A percentile compares a stretch with the other conserved stretches of the same genome.
Evolutionary conservation across 2,113 vertebrate species (phyloP).

Genomic region (Cygnus atratus): DNA sequence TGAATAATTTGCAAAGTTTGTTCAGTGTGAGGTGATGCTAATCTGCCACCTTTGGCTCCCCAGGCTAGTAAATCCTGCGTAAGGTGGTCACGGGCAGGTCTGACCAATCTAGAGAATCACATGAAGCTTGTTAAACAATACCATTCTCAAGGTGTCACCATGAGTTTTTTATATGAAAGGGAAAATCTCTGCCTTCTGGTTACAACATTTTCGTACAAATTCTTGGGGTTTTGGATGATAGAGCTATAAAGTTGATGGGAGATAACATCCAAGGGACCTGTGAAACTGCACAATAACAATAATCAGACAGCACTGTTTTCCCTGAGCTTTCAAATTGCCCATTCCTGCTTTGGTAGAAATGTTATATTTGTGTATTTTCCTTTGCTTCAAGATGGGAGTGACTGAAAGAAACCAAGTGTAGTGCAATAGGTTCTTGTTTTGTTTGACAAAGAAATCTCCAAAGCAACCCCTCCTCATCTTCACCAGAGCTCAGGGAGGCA

Average conservation of each 20-base stretch:
- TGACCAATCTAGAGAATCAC: background rate
- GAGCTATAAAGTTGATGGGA: background rate
- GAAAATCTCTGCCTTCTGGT: background rate
- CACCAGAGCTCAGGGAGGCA: background rate
- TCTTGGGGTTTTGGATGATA: background rate
- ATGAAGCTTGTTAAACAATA: background rate
- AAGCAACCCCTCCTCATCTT: background rate
- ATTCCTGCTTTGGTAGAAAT: background rate
- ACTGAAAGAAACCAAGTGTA: background rate
- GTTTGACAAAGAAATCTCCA: background rate
- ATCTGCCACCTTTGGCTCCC: background rate
- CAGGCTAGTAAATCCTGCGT: background rate
- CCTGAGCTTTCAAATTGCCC: background rate
- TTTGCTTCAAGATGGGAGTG: background rate
- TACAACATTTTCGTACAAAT: background rate
- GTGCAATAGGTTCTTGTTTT: background rate
- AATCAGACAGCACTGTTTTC: background rate
- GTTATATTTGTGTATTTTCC: background rate
- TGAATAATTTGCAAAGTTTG: background rate
- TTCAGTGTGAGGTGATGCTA: background rate
- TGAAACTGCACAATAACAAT: background rate
- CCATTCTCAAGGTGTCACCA: background rate
- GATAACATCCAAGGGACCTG: constrained; percentile 2
- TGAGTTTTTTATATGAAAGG: constrained; percentile 8
- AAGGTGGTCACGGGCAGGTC: background rate